Conservation (phyloP, 2,888 invertebrate species). For the Thecophora atra region DNA sequence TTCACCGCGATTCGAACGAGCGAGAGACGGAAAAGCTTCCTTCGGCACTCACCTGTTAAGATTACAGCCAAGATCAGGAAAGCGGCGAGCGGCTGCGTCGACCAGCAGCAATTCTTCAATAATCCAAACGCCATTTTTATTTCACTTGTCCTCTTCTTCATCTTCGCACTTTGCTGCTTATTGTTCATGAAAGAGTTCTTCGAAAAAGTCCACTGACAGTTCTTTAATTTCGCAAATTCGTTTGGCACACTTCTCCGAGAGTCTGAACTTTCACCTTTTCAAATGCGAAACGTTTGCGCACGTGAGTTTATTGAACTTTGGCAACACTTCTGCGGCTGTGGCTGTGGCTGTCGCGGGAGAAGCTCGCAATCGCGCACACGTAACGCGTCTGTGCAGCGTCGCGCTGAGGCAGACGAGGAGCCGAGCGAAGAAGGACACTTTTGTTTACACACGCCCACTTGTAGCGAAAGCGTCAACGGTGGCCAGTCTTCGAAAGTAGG, state of each 20-base stretch:
- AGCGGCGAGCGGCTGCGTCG: constrained; percentile 24
- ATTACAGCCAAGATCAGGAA: constrained; percentile 47
- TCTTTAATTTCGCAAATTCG: constrained; percentile 38
- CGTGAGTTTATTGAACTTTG: constrained; percentile 46
- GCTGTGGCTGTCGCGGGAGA: background rate
- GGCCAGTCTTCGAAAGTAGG: background rate
- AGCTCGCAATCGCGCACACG: constrained; percentile 14
- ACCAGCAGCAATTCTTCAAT: constrained; percentile 25
- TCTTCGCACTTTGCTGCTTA: background rate
- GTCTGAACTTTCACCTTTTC: constrained; percentile 19
- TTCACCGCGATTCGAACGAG: background rate
- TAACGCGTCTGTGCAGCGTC: background rate
- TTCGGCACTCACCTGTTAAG: constrained; percentile 58
- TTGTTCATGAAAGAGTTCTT: background rate
- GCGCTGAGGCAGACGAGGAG: background rate
- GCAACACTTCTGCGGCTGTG: background rate
- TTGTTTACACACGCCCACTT: constrained; percentile 42
- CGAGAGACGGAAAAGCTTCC: background rate
- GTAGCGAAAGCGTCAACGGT: background rate
- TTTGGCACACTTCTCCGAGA: constrained; percentile 26
- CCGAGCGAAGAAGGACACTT: constrained; percentile 31
- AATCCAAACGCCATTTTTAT: constrained; percentile 44
- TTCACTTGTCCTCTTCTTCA: background rate
- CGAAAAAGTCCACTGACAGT: background rate
- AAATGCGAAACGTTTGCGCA: constrained; percentile 23